Conservation (phyloP, 2,888 invertebrate genomes). For the Piscicola geometra region DNA sequence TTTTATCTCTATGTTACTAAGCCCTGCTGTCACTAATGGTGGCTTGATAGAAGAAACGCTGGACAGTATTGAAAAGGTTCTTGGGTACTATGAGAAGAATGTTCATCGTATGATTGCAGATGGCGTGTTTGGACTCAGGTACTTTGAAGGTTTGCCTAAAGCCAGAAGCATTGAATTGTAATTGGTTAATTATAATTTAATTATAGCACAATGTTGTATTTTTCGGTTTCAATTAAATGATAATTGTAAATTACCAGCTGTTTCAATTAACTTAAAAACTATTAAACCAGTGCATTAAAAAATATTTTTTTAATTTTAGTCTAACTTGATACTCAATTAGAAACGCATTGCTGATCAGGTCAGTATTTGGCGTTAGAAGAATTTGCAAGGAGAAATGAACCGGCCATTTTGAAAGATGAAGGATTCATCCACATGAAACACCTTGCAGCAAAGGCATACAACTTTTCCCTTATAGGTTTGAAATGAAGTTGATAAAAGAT, state of each 20-base stretch:
- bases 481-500: no score
- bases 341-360: neutral
- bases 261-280: no score
- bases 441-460: neutral
- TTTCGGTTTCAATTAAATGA: no score
- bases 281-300: no score
- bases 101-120: neutral
- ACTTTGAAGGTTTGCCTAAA: neutral
- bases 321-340: no score
- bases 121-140: conserved; percentile 8
- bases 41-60: neutral
- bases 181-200: no score
- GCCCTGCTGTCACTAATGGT: neutral
- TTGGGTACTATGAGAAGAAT: neutral
- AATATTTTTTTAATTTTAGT: no score
- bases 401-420: neutral
- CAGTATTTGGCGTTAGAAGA: neutral
- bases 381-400: neutral
- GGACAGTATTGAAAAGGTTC: neutral
- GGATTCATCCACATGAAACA: neutral
- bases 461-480: neutral
- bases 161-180: no score
- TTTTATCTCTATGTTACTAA: no score
- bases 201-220: no score
- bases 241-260: no score